These are phyloP conservation scores for Lasioglossum pauxillum DNA, from an alignment of 2,888 invertebrate species.

Conservation along the genomic window DNA sequence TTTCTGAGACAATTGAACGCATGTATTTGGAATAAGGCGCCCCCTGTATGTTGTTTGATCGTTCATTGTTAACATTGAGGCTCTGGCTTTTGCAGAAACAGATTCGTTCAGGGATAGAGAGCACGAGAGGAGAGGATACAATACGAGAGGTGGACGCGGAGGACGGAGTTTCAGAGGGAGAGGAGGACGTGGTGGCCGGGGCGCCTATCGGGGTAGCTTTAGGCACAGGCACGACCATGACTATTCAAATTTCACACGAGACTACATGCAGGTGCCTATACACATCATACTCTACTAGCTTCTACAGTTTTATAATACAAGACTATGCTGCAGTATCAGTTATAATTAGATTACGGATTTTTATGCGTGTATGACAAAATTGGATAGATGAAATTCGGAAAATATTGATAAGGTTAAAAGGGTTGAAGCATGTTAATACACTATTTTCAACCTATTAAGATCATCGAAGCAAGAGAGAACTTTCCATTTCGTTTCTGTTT, in stretches of 20 bases:
- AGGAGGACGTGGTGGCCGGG: constrained; percentile 85
- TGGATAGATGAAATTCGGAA: not conserved
- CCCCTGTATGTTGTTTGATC: not conserved
- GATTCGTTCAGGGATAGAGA: constrained; percentile 81
- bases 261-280: constrained; percentile 84
- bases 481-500: not conserved
- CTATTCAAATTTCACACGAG: constrained; percentile 85
- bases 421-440: not conserved
- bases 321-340: not conserved
- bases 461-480: not conserved
- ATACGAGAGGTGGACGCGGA: constrained; percentile 78
- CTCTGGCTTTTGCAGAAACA: constrained; percentile 68
- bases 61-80: constrained; percentile 12
- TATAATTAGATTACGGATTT: not conserved
- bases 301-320: not conserved
- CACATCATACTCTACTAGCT: not conserved
- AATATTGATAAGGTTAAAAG: not conserved
- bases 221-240: constrained; percentile 85
- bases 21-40: not conserved
- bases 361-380: not conserved
- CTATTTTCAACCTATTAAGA: not conserved
- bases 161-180: constrained; percentile 83
- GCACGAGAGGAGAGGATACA: constrained; percentile 78
- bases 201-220: constrained; percentile 84
- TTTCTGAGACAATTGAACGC: not conserved